Base-by-base conservation (phyloP, 2,888 invertebrate genomes). In the Lamellibrachia columna region DNA sequence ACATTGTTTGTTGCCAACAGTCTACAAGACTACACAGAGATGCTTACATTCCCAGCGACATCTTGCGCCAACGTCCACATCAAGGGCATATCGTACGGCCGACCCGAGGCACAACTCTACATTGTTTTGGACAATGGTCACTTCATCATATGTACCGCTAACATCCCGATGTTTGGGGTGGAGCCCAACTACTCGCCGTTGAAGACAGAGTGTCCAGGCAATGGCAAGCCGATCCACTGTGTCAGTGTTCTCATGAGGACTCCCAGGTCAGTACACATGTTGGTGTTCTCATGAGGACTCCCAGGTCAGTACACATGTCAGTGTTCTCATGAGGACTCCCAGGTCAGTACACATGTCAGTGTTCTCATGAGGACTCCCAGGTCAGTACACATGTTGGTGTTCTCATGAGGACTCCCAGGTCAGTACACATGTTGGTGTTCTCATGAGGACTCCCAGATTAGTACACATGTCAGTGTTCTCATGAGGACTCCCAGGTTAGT, bases 151-250 rank as follows among this genome's bases (percentile, higher is more conserved):
- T 94, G 94, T 92, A 92, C 92, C 4, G 93, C 91, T 28, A 92
- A 90, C n/a, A 40, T 92, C 60, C 90, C 58, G 0, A 11, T 55
- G 8, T 55, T 53, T 91, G 90, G 92, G 90, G 75, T 52, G 52
- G 53, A 90, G 52, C 40, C 91, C 4, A 90, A 55, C 90, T 92
- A 92, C 92, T 75, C 92, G 52, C 94, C 93, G 3, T 94, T 94
- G 60, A 92, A 92, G 55, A 93, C 92, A 53, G 93, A 93, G 55
- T 94, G 93, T 91, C 93, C 94, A 6, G 94, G 94, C 90, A 94
- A 94, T 90, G 93, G 93, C 60, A 94, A 93, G 53, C 94, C 93
- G 6, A 93, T 94, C n/a, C 93, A 94, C 91, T 93, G 93, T 90
- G 91, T 94, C 9, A 55, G 75, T 40, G 92, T 91, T 15, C 92